Percentiles rank a stretch among this genome's conserved stretches.
phyloP scores from a whole-genome alignment of 2,797 vertebrate genomes.

The Cichlasoma orientale region DNA sequence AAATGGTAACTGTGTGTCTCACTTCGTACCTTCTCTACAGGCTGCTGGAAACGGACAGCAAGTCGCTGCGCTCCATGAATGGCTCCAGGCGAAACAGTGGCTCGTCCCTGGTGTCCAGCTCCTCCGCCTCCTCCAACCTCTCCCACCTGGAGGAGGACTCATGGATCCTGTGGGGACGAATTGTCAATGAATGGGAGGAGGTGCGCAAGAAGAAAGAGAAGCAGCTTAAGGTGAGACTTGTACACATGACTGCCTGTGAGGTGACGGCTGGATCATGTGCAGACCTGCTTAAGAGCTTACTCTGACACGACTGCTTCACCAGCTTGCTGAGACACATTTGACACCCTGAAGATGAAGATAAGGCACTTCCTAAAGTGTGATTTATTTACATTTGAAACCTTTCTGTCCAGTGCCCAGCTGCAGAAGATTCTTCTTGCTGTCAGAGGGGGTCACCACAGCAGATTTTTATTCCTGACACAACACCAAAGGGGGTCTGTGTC shows the following conservation, averaged over 20 bases:
- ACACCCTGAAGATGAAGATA: not conserved
- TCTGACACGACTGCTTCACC: slow-evolving; percentile 7
- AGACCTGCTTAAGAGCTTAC: slow-evolving; percentile 49
- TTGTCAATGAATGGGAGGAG: slow-evolving; percentile 99
- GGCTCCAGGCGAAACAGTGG: slow-evolving; percentile 97
- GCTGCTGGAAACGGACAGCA: slow-evolving; percentile 96
- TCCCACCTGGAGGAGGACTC: slow-evolving; percentile 98
- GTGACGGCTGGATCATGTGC: too few relatives aligned
- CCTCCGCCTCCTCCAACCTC: slow-evolving; percentile 97
- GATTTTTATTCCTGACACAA: not conserved
- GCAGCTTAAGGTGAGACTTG: slow-evolving; percentile 90
- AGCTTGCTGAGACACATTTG: slow-evolving; percentile 33
- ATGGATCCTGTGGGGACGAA: slow-evolving; percentile 98
- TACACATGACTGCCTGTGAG: not conserved
- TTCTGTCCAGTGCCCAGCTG: too few relatives aligned
- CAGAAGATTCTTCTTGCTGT: not conserved
- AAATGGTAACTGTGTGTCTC: not conserved
- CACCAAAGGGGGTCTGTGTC: not conserved
- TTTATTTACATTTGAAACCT: not conserved
- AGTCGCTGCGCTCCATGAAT: slow-evolving; percentile 95
- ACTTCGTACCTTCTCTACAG: slow-evolving; percentile 70
- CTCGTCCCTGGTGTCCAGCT: slow-evolving; percentile 97
- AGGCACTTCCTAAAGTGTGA: not conserved
- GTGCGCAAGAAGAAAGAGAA: slow-evolving; percentile 98
- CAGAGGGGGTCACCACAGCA: not conserved